These are phyloP conservation scores for Helicoverpa assulta DNA, from an alignment of 2,888 invertebrate genomes.

Conservation along the genomic window DNA sequence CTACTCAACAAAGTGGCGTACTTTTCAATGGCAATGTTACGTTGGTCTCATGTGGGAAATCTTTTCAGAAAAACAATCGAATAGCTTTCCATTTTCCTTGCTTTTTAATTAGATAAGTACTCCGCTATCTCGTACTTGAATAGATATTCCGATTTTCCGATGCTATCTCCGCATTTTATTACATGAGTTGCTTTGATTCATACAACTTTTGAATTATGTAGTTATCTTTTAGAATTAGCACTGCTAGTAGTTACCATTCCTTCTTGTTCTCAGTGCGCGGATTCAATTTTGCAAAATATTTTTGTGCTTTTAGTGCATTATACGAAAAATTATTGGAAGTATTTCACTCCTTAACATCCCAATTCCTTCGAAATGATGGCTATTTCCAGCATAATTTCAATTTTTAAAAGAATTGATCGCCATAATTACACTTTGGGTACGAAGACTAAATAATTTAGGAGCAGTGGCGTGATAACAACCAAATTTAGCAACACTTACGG, in stretches of 20 bases:
- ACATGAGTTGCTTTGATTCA: conserved; percentile 31
- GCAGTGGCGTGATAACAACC: conserved; percentile 27
- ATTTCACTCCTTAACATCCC: conserved; percentile 13
- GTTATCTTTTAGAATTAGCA: neutral
- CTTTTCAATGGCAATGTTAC: conserved; percentile 50
- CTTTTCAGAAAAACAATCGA: conserved; percentile 51
- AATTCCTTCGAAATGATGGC: conserved; percentile 4
- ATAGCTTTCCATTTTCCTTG: conserved; percentile 62
- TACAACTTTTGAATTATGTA: conserved; percentile 21
- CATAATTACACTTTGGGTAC: conserved; percentile 28
- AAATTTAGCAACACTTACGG: conserved; percentile 24
- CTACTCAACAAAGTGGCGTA: conserved; percentile 42
- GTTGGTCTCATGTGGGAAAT: conserved; percentile 50
- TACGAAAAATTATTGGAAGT: conserved; percentile 5
- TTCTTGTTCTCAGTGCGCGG: neutral
- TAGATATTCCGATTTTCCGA: conserved; percentile 54
- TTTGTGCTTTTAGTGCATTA: conserved; percentile 4
- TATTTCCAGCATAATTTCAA: conserved; percentile 14
- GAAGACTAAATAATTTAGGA: conserved; percentile 31
- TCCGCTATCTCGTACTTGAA: conserved; percentile 32
- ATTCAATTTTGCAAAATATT: conserved; percentile 3
- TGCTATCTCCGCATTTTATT: conserved; percentile 33
- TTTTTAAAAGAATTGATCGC: conserved; percentile 8
- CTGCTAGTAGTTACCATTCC: conserved; percentile 8
- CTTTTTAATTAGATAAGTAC: conserved; percentile 50